phyloP scores from a whole-genome alignment of 2,113 vertebrate species.

The Mirounga angustirostris region DNA sequence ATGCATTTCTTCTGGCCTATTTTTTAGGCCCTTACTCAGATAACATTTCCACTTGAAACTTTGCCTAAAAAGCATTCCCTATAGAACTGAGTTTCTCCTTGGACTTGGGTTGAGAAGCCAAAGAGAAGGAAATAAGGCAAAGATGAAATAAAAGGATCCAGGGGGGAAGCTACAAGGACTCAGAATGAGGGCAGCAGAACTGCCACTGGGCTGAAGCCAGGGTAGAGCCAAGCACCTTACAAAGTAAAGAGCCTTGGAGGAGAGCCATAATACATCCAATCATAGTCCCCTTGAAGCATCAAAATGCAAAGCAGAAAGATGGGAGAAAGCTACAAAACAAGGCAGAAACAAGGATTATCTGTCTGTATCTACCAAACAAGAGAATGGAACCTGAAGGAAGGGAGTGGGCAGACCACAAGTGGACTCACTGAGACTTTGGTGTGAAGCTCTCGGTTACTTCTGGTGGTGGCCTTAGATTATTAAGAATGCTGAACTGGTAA shows the following conservation, averaged over 20 bases:
- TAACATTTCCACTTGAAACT: not conserved
- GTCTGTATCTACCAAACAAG: no score
- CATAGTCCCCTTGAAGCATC: not conserved
- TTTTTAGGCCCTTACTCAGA: not conserved
- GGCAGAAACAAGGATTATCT: not conserved
- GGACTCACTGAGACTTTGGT: not conserved
- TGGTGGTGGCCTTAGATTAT: not conserved
- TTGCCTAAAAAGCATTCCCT: not conserved
- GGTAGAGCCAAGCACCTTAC: not conserved
- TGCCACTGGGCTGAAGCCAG: not conserved
- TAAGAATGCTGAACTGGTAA: not conserved
- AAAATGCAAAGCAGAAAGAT: not conserved
- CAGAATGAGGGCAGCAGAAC: not conserved
- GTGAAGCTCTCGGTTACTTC: not conserved
- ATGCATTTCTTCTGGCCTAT: not conserved
- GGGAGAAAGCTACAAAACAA: not conserved
- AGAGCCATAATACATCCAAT: not conserved
- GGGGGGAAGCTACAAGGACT: not conserved
- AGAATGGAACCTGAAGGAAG: not conserved
- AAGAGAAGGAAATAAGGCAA: not conserved
- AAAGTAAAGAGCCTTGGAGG: not conserved
- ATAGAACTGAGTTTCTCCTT: not conserved
- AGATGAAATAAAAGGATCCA: not conserved
- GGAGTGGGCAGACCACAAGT: not conserved
- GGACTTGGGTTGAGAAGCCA: not conserved